Evolutionary conservation across 1,140 invertebrate genomes (phyloP), one percentile per base, ranked within the genome.

Genomic region (Hyles euphorbiae): DNA sequence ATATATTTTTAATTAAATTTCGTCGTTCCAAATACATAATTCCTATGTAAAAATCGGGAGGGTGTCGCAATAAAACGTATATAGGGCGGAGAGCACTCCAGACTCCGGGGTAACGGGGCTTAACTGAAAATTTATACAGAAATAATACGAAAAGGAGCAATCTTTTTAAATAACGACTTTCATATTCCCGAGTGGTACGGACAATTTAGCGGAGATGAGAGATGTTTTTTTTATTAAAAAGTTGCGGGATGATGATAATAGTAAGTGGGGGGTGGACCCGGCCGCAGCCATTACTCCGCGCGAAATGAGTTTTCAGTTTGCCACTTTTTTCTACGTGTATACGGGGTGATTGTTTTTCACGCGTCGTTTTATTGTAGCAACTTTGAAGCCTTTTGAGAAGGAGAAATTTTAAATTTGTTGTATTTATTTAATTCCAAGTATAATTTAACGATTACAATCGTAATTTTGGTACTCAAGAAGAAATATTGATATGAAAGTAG

Each of bases 81-180:
- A 72, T 74, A 72, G 62, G 61, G 47, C 67, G 53, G 63, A 81
- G 79, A 70, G 76, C 36, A 40, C 36, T 40, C 36, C 4, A 40
- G 70, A 70, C 56, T 73, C 65, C 58, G 9, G 44, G 33, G 50
- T 32, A n/a, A 34, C 34, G 67, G 72, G 22, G 77, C 79, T 86
- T 79, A 81, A 80, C 68, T 81, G 66, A 81, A 56, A 86, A 88
- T 88, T 88, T 88, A 88, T 85, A 79, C 83, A 67, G 78, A 86
- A 88, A 88, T 85, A 87, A 87, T 87, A 83, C 74, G 74, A 64
- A 58, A 76, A 74, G 75, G 74, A 64, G 85, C 83, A 73, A 84
- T 83, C 77, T 76, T 81, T 83, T 86, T 85, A 86, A 87, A 88
- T 87, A 88, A 88, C 78, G 85, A 78, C 85, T 79, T 87, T 88